Base-by-base conservation (phyloP, 2,797 vertebrate species). In the Chiloscyllium punctatum region DNA sequence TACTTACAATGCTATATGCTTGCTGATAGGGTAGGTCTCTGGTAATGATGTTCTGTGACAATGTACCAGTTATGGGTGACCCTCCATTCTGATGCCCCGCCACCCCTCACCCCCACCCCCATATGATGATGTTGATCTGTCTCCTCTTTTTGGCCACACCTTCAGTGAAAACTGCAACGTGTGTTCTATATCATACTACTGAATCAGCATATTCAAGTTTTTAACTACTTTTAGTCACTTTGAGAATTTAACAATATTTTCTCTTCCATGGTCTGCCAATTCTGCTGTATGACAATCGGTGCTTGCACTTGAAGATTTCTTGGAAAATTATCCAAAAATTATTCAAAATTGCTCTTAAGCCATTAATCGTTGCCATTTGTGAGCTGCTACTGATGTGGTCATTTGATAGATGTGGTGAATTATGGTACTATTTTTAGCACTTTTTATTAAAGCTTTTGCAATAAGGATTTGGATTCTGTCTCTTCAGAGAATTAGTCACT, bases 331-430 rank as follows among this genome's bases (percentile, higher is more conserved):
- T 88, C 18, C 79, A 84, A 84, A 37, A 48, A 87, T 51, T 87
- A 87, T 7, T 87, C 42, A 87, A 87, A 53, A 27, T 87, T 48
- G 57, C 16, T 66, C 57, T 68, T 66, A 62, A 91, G 16, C 57
- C 62, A 27, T 57, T 57, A 66, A n/a, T 57, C 21, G 30, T 53
- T 88, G 48, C 48, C 8, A 6, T 94, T 94, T 68, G 16, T 72
- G 71, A 94, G 25, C 92, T 51, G 23, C 37, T 25, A 71, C 30
- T 94, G 92, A 72, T 42, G n/a, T 94, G 88, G 88, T n/a, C 88
- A 91, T 21, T 62, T 91, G 87, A 90, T 62, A 57, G 51, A 90
- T 62, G 15, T 18, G 30, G 42, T 27, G 42, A 72, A 37, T 94
- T 94, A 25, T 69, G 37, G 66, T 74, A 94, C 53, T 74, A 72